Conservation (phyloP, 2,888 invertebrate genomes). For the Pseudococcus longispinus region DNA sequence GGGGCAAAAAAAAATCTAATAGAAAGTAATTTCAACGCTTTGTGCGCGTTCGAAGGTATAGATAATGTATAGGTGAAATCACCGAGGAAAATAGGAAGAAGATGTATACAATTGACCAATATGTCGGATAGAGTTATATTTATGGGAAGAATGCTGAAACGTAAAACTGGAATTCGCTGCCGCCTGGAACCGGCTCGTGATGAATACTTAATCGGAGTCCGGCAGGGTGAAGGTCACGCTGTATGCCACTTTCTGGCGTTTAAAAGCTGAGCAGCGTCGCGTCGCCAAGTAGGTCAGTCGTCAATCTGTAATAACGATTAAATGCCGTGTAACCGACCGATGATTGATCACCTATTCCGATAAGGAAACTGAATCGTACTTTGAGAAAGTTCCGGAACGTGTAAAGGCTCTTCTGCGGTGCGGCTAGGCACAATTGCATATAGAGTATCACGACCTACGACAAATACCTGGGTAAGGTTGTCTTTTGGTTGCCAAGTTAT, state of each 20-base stretch:
- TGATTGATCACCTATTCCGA: conserved; percentile 43
- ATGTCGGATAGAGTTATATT: conserved; percentile 56
- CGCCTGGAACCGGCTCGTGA: conserved; percentile 56
- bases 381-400: conserved; percentile 22
- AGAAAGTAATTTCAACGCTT: conserved; percentile 57
- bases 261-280: conserved; percentile 43
- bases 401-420: not conserved
- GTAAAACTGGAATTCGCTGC: conserved; percentile 56
- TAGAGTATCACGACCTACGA: not conserved
- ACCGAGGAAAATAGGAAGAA: conserved; percentile 54
- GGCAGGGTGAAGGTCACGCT: conserved; percentile 57
- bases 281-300: conserved; percentile 54
- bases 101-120: conserved; percentile 56
- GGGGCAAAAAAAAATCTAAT: conserved; percentile 38
- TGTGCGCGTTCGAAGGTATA: conserved; percentile 52
- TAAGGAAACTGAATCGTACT: conserved; percentile 29
- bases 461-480: too few species aligned
- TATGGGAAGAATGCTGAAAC: conserved; percentile 56
- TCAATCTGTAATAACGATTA: conserved; percentile 46
- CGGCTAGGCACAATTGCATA: not conserved
- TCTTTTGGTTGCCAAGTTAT: too few species aligned
- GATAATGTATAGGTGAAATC: conserved; percentile 57
- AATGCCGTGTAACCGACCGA: not conserved
- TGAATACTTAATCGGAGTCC: conserved; percentile 56
- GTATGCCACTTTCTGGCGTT: conserved; percentile 56